Base-by-base conservation (phyloP, 1,140 invertebrate species). In the Stenopsyche tienmushanensis region DNA sequence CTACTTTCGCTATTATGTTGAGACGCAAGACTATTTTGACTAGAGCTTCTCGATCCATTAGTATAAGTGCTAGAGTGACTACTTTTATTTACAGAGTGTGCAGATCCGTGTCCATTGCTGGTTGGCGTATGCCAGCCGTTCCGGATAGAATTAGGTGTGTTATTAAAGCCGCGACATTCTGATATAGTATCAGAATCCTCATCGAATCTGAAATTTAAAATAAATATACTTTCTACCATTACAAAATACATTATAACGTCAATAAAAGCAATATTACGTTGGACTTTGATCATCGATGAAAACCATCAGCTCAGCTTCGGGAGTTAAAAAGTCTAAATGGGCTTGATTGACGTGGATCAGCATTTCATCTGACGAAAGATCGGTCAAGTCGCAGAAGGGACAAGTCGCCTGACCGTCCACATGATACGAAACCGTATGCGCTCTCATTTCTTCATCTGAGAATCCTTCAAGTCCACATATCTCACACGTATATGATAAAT, bases 381-480 rank as follows among this genome's bases (percentile, higher is more conserved):
- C 85, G 9, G 84, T 84, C 34, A 91, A 79, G 74, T 91, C 89
- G 77, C 92, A 94, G 74, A 93, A 92, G 0, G 91, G 90, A 74
- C 91, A 93, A 25, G 86, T 86, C 15, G 85, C 84, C 55, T 87
- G 84, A 3, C 88, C 88, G 63, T 91, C 88, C 2, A 93, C 83
- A 77, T 93, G 91, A 71, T 84, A 86, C 21, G 86, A 80, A 26
- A 89, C 79, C 64, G 90, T 90, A 75, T 94, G 92, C 18, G 84
- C 81, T 68, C 90, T 80, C 85, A 94, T 90, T 69, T 89, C 87
- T 49, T 90, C 88, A 71, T 92, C 90, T 34, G 85, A 87, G 49
- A 93, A 83, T 26, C 88, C 89, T 71, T 90, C 88, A 52, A 87
- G 81, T 9, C 91, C 91, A 76, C 91, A 94, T 63, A 93, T 89